These are phyloP conservation scores for Halcyon leucocephala DNA, from an alignment of 2,797 vertebrate species.

Conservation along the genomic window DNA sequence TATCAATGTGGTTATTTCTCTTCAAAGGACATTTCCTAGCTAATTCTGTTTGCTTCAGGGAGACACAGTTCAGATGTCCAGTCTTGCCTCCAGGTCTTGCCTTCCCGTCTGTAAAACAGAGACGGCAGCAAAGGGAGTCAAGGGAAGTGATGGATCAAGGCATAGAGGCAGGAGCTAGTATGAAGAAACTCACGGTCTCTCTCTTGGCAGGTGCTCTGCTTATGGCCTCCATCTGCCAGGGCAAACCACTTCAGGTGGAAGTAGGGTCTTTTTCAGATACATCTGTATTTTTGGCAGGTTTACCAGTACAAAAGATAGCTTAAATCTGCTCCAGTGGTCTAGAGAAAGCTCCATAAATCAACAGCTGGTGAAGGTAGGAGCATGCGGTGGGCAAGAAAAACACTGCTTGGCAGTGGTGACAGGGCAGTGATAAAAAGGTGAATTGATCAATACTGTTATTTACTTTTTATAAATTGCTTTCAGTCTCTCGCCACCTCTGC, in stretches of 20 bases:
- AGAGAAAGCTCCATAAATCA: slow-evolving; percentile 52
- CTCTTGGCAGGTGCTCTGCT: background rate
- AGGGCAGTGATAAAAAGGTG: slow-evolving; percentile 58
- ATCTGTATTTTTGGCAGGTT: background rate
- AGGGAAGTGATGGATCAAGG: background rate
- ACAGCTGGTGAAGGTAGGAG: background rate
- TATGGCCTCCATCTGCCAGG: background rate
- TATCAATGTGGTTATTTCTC: background rate
- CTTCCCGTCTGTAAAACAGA: background rate
- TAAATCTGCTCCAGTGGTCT: background rate
- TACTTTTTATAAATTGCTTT: slow-evolving; percentile 71
- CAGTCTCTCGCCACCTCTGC: slow-evolving; percentile 22
- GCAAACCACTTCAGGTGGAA: background rate
- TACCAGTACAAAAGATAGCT: background rate
- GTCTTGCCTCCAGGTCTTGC: background rate
- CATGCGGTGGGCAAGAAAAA: background rate
- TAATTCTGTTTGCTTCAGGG: background rate
- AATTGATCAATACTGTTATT: slow-evolving; percentile 69
- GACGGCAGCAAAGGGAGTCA: background rate
- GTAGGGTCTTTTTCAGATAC: background rate
- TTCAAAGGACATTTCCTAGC: background rate
- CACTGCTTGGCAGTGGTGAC: background rate
- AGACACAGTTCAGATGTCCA: background rate
- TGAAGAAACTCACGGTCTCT: background rate
- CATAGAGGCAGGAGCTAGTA: background rate